Evolutionary conservation across 2,888 invertebrate genomes (phyloP), one percentile per base, ranked within the genome.

Genomic region (Nephrocerus scutellatus): DNA sequence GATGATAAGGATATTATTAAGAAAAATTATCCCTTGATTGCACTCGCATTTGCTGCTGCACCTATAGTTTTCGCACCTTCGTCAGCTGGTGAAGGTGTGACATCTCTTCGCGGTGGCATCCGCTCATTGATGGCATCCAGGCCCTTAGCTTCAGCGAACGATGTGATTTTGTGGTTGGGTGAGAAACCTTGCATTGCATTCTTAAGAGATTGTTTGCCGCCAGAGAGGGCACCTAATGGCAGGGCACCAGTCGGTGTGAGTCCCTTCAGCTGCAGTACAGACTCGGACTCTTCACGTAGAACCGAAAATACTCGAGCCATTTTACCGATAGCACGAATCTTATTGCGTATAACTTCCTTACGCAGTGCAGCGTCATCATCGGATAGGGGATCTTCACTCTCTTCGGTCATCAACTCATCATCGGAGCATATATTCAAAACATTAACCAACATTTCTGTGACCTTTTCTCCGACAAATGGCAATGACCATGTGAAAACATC

Each of bases 301-400:
- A 98, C 96, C 60, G 96, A 93, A 80, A 98, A 98, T 60, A 98
- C 97, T 67, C 97, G 82, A 48, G 97, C 97, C 98, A 98, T 98
- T 74, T 98, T 98, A 54, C 98, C 98, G 71, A 98, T 98, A 54
- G 98, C 98, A 66, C 97, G 80, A 66, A 98, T 98, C 77, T 98
- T 98, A 77, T 97, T 98, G 57, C 95, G 83, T 68, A 98, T 98
- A 54, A 98, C 96, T 75, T 98, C 98, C 77, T 98, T 98, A 62
- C 98, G 82, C 71, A 87, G 80, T 74, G 89, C 88, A 63, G 91
- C 91, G 77, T 82, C 80, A 71, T 80, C 79, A 74, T 64, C 63
- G n/a, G 65, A 57, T 5, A 56, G 43, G 8, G 60, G 59, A 41
- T 65, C 65, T 45, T 96, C 96, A 69, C 96, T 96, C 54, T 88